Evolutionary conservation across 2,113 vertebrate genomes (phyloP), one percentile per base, ranked within the genome.

Genomic region (Ictidomys tridecemlineatus): DNA sequence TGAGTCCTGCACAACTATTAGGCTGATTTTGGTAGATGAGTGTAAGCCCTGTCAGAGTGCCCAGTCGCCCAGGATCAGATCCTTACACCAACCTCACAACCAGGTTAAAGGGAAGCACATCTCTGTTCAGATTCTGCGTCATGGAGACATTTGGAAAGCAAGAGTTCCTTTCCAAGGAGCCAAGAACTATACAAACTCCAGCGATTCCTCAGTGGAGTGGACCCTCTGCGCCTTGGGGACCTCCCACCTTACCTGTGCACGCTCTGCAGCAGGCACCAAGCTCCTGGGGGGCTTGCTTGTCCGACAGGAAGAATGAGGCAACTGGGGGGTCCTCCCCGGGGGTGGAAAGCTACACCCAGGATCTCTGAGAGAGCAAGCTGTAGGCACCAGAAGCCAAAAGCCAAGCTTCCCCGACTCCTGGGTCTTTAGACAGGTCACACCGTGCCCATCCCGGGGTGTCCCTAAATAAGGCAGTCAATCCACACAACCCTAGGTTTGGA

Each of bases 311-410:
- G 5, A 26, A 5, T 30, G 5, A 51, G 37, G 39, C 69, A 26
- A 37, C 53, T 8, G 13, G 74, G 74, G 72, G 61, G 48, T 63
- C 84, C 53, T 83, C 10, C 39, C 26, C 39, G 14, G 4, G 2
- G 3, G 13, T 7, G 12, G 28, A 20, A 4, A 28, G 0, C 1
- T n/a, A 42, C 4, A 13, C 8, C 1, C 0, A 5, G 17, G 69
- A 26, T 39, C 4, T 3, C n/a, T 2, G 16, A 7, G 13, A 74
- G 45, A 8, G 14, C 37, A 37, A 4, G 16, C 67, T 26, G 20
- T 4, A 1, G 22, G 34, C 11, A 26, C 5, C 5, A 51, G 69
- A 37, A 3, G 1, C 48, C 11, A 16, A 7, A 32, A 67, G 53
- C 69, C 39, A 34, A 18, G 22, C 5, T 8, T 70, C 63, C 28